phyloP scores from a whole-genome alignment of 2,888 invertebrate genomes.

The Marasmarcha lunaedactyla region DNA sequence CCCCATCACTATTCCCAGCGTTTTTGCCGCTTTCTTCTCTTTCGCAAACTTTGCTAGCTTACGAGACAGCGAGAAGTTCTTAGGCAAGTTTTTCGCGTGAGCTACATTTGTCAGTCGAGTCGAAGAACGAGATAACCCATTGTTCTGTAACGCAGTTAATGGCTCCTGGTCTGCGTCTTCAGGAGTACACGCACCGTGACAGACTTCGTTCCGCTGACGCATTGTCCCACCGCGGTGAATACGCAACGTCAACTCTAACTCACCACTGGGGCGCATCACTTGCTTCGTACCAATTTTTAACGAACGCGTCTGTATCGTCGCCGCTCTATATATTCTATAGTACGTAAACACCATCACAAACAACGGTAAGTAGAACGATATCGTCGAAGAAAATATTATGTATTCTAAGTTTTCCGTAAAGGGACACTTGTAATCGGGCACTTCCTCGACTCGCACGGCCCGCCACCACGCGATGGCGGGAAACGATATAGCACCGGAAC shows the following conservation, averaged over 20 bases:
- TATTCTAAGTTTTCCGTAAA: constrained; percentile 98
- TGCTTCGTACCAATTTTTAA: constrained; percentile 93
- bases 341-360: constrained; percentile 99
- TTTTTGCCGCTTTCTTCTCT: constrained; percentile 98
- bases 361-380: constrained; percentile 97
- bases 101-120: constrained; percentile 74
- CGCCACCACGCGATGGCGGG: constrained; percentile 98
- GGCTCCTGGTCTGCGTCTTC: constrained; percentile 80
- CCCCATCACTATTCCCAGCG: constrained; percentile 96
- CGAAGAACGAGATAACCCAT: constrained; percentile 79
- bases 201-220: constrained; percentile 67
- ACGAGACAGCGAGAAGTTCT: constrained; percentile 92
- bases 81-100: constrained; percentile 76
- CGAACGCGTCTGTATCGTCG: constrained; percentile 91
- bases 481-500: constrained; percentile 96
- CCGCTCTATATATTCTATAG: constrained; percentile 94
- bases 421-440: constrained; percentile 88
- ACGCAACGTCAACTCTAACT: constrained; percentile 87
- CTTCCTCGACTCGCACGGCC: constrained; percentile 84
- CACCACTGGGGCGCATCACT: constrained; percentile 86
- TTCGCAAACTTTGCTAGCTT: constrained; percentile 96
- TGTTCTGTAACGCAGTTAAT: constrained; percentile 81
- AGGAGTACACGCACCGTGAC: constrained; percentile 73
- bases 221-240: constrained; percentile 93
- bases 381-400: constrained; percentile 95